A percentile compares a stretch with the other conserved stretches of the same genome.
Evolutionary conservation across 2,113 vertebrate species (phyloP).

Genomic region (Micronycteris hirsuta): DNA sequence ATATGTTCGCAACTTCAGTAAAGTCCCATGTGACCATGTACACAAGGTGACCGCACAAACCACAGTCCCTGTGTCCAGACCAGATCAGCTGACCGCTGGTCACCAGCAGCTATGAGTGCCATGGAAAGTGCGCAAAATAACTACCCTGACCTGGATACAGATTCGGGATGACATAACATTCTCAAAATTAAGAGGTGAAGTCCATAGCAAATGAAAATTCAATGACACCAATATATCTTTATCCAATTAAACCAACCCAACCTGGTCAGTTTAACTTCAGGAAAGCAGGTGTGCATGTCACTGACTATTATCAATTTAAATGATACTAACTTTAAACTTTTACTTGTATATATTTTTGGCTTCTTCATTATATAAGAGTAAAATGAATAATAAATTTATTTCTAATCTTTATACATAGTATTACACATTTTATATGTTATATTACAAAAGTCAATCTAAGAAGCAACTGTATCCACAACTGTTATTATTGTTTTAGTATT

Average conservation of each 20-base stretch:
- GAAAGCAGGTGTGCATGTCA: background rate
- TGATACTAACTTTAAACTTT: background rate
- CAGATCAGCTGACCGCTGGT: background rate
- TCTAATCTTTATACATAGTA: background rate
- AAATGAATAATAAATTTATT: background rate
- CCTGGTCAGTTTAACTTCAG: background rate
- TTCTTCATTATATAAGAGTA: background rate
- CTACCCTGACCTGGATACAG: background rate
- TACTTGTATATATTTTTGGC: background rate
- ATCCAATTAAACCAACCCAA: background rate
- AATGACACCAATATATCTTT: background rate
- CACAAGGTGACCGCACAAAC: background rate
- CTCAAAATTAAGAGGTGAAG: background rate
- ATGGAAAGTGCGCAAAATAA: background rate
- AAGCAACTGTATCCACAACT: background rate
- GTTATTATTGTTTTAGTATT: background rate
- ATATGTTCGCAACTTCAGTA: background rate
- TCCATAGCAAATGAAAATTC: background rate
- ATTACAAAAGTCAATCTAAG: background rate
- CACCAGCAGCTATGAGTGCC: background rate
- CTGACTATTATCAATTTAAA: background rate
- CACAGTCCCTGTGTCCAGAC: background rate
- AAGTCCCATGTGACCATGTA: background rate
- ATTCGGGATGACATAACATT: background rate
- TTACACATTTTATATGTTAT: background rate